Conservation (phyloP, 1,140 invertebrate genomes). For the Acyrthosiphon pisum region DNA sequence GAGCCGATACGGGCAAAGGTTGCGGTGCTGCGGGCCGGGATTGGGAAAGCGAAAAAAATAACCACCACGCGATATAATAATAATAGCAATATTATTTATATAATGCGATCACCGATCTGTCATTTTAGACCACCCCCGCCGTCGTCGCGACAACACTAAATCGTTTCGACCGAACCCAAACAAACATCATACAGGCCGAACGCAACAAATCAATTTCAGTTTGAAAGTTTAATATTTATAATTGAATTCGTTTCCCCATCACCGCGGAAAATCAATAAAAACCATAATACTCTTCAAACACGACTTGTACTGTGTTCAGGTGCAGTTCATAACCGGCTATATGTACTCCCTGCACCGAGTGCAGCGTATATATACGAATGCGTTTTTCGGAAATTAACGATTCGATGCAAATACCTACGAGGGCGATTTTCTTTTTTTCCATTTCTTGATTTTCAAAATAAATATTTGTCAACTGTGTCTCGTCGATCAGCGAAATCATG, state of each 20-base stretch:
- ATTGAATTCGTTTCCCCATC: not conserved
- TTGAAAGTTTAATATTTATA: slow-evolving; percentile 28
- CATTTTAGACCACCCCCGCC: not conserved
- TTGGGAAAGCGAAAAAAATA: not conserved
- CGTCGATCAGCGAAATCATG: not conserved
- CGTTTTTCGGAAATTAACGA: not conserved
- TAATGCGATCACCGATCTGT: not conserved
- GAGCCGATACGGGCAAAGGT: not conserved
- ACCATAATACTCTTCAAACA: not conserved
- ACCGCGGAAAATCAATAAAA: not conserved
- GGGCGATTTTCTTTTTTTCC: no score
- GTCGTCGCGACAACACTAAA: not conserved
- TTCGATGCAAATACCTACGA: not conserved
- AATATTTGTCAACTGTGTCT: not conserved
- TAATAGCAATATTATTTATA: not conserved
- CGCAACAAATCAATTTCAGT: not conserved
- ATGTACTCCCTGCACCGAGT: not conserved
- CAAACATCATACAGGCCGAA: not conserved
- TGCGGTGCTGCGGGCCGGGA: no score
- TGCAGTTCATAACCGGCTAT: not conserved
- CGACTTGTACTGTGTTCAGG: not conserved
- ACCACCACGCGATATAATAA: no score
- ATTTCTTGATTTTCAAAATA: not conserved
- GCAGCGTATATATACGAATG: not conserved
- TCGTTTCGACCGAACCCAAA: not conserved